Evolutionary conservation across 2,888 invertebrate genomes (phyloP), one percentile per base, ranked within the genome.

Genomic region (Xanthostigma xanthostigma): DNA sequence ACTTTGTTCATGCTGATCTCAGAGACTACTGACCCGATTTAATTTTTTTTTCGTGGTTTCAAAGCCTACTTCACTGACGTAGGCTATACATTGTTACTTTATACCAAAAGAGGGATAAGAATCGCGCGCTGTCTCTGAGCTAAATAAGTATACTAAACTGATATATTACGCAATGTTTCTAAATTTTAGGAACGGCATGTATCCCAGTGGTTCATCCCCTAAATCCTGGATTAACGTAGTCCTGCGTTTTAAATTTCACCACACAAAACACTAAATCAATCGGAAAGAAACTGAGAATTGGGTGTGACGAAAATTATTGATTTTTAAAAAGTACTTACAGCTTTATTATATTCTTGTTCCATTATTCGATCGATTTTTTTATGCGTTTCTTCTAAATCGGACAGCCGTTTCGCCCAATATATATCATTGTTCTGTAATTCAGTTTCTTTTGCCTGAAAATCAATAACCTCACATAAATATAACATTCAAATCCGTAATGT

Each of bases 381-480:
- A 34, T 79, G 72, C 43, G 67, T 70, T 45, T 70, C 67, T 60
- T 80, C 73, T 43, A 79, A 60, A 42, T 71, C 66, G 33, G 63
- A 56, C 54, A 80, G 58, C 37, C 79, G 70, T 42, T 67, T 68
- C 38, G 72, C 67, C 80, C 80, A 81, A 59, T 78, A 74, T 17
- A 68, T 61, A 56, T 80, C 77, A 57, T 78, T 78, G 49, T 72
- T 68, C 45, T 69, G 65, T 17, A 80, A 63, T 58, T 78, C 76
- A 43, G 67, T 64, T 57, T 76, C 72, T 58, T 75, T 75, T 55
- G 73, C 73, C 56, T 78, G 76, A 40, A 41, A 46, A 13, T 2
- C 6, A 36, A 45, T 36, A 27, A 44, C 12, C 27, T 27, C 27
- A 3, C 27, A 27, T 27, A 27, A 3, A 27, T 27, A 27, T 27